Conservation (phyloP, 2,113 vertebrate species). For the Lasiurus cinereus region DNA sequence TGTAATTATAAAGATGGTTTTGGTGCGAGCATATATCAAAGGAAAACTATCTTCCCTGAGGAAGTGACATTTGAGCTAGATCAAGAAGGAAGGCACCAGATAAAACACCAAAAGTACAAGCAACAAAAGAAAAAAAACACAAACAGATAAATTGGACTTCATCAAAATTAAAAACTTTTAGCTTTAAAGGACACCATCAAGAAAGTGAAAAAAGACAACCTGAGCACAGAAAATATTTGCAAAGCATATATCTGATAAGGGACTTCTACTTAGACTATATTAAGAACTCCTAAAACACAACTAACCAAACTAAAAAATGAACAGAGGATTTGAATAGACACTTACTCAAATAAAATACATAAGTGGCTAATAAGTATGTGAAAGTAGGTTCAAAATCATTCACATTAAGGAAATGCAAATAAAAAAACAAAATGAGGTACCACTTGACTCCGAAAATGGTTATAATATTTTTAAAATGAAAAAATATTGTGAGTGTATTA, state of each 20-base stretch:
- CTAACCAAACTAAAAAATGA: constrained; percentile 20
- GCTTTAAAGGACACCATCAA: background rate
- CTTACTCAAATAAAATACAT: constrained; percentile 30
- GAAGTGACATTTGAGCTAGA: constrained; percentile 1
- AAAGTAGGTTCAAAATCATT: constrained; percentile 20
- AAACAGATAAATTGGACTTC: background rate
- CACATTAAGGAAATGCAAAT: background rate
- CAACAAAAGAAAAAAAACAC: constrained; percentile 14
- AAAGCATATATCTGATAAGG: background rate
- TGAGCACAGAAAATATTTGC: background rate
- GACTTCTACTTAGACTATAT: background rate
- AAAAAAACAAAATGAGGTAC: constrained; percentile 11
- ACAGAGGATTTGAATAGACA: constrained; percentile 28
- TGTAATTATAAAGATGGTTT: constrained; percentile 4
- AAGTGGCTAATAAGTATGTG: background rate
- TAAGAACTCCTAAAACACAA: constrained; percentile 9
- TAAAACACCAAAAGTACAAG: background rate
- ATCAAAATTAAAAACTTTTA: background rate
- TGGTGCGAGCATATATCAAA: background rate
- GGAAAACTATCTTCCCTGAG: background rate
- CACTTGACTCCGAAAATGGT: background rate
- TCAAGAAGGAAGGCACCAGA: background rate
- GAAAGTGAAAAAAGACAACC: background rate
- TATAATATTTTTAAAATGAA: constrained; percentile 12
- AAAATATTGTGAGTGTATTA: constrained; percentile 25